Conservation (phyloP, 2,797 vertebrate species). For the Falco rusticolus region DNA sequence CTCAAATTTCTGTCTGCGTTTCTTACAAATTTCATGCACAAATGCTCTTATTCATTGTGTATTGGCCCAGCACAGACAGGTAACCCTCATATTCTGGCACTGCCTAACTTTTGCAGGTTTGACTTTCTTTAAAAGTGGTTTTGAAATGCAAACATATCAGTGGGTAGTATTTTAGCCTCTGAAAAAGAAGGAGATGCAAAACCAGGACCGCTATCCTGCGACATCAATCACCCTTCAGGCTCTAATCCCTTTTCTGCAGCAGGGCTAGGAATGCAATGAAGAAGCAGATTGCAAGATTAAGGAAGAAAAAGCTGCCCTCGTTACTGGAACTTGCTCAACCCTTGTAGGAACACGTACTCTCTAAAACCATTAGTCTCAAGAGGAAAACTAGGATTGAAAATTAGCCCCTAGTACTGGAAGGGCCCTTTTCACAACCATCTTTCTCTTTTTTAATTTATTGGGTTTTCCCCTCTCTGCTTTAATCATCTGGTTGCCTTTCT, state of each 20-base stretch:
- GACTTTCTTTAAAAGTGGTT: background rate
- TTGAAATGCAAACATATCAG: background rate
- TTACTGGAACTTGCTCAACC: background rate
- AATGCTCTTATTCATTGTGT: background rate
- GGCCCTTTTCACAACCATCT: no score
- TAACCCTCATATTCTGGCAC: background rate
- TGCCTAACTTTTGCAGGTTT: background rate
- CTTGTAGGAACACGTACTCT: background rate
- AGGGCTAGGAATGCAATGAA: background rate
- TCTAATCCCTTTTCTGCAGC: background rate
- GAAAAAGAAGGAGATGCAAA: background rate
- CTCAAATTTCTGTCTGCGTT: background rate
- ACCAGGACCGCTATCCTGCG: rapidly evolving
- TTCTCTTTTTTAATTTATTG: no score
- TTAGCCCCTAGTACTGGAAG: no score
- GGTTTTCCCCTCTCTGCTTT: no score
- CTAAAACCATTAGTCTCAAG: background rate
- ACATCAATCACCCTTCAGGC: background rate
- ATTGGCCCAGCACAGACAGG: background rate
- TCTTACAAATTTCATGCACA: no score
- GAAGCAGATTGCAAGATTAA: background rate
- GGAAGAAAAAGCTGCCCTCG: background rate
- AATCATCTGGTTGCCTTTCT: no score
- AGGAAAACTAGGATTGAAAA: background rate
- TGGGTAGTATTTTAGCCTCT: background rate